Evolutionary conservation across 1,140 invertebrate species (phyloP).

Genomic region (Aporrectodea caliginosa): DNA sequence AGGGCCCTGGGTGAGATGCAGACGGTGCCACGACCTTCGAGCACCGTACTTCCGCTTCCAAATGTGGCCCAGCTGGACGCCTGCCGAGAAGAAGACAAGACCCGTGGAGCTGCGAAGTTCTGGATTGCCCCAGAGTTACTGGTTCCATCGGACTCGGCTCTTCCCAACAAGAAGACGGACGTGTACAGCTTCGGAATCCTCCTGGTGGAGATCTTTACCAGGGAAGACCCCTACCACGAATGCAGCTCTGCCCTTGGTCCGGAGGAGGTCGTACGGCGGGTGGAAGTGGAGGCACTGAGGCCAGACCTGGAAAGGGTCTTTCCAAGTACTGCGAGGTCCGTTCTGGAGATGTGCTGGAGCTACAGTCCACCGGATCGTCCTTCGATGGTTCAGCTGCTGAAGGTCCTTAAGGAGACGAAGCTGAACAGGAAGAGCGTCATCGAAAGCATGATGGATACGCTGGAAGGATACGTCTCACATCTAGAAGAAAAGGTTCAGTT

Average conservation of each 20-base stretch:
- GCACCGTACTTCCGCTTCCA: too few species aligned
- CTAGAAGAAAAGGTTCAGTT: slow-evolving; percentile 12
- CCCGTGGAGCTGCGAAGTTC: not conserved
- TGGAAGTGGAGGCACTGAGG: not conserved
- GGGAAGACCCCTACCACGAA: slow-evolving; percentile 7
- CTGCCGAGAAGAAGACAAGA: not conserved
- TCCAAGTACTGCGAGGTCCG: not conserved
- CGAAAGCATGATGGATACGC: slow-evolving; percentile 1
- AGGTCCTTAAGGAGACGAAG: not conserved
- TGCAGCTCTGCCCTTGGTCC: not conserved
- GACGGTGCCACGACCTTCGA: too few species aligned
- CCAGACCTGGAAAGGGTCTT: not conserved
- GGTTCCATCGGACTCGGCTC: not conserved
- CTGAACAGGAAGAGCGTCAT: not conserved
- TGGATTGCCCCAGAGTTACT: slow-evolving; percentile 12
- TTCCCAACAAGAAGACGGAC: slow-evolving; percentile 8
- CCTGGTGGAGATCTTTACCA: slow-evolving; percentile 19
- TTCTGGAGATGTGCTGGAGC: not conserved
- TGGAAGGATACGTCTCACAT: not conserved
- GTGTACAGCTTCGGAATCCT: slow-evolving; percentile 26
- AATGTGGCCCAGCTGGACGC: not conserved
- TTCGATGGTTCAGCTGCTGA: not conserved
- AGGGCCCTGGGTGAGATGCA: too few species aligned
- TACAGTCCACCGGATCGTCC: not conserved
- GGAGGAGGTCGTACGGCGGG: not conserved